Evolutionary conservation across 1,140 invertebrate genomes (phyloP), one percentile per base, ranked within the genome.

Genomic region (Drosophila sproati): DNA sequence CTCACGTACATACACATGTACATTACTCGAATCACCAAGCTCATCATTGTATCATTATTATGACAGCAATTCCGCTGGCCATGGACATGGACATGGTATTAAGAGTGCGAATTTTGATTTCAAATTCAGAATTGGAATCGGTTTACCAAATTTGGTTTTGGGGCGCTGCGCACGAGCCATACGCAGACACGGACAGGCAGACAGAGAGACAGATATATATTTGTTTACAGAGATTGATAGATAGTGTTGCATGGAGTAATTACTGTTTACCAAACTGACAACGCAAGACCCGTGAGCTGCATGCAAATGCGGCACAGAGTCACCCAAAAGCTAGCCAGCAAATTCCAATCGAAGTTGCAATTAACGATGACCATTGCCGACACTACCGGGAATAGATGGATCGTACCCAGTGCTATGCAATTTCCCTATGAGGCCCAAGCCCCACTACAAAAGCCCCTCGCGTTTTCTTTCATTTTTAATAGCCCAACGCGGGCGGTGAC

Each of bases 91-190:
- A 55, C 34, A 6, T n/a, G n/a, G 31, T 12, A 34, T 20, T 0
- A n/a, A 10, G 31, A 48, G 54, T 34, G 7, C 31, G 34, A 20
- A 51, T 32, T 60, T 35, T 8, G 35, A 43, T 29, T 39, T 64
- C n/a, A 12, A 34, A 28, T 32, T 3, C 31, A 31, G n/a, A 45
- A 34, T 54, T 3, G 10, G 10, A 20, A 39, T 39, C 20, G 32
- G 10, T 12, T 12, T 12, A 29, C 28, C 54, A 62, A 31, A 55
- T 71, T 74, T 45, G 62, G 52, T 12, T 43, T 43, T 39, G 5
- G 48, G 66, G 66, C 74, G 81, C 75, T 75, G 78, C 74, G 82
- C 82, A 87, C 77, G 82, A 78, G 82, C 78, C 81, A 63, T 47
- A 43, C 56, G 12, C n/a, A 32, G 35, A 41, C 32, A 37, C 1